A percentile compares a stretch with the other conserved stretches of the same genome.
These are phyloP conservation scores for Meliscaeva auricollis DNA, from an alignment of 2,888 invertebrate genomes.

Conservation along the genomic window DNA sequence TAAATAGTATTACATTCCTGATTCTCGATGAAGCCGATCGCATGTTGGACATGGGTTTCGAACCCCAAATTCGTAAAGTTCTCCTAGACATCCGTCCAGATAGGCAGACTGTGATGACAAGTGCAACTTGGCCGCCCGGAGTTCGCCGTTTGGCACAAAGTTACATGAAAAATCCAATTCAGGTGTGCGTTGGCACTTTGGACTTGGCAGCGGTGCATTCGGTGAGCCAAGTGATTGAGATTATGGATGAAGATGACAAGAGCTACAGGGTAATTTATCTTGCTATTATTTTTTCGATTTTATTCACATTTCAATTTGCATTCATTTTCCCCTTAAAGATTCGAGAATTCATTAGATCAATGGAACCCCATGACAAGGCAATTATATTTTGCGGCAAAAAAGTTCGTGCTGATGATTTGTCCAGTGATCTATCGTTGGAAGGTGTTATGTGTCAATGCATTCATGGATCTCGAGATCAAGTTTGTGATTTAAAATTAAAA, in stretches of 20 bases:
- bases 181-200: constrained; percentile 94
- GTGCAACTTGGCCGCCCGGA: constrained; percentile 97
- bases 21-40: constrained; percentile 97
- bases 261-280: constrained; percentile 84
- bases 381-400: constrained; percentile 97
- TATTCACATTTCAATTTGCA: neutral
- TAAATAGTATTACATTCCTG: constrained; percentile 93
- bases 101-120: constrained; percentile 98
- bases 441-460: constrained; percentile 91
- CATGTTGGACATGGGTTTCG: constrained; percentile 95
- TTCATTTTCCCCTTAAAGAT: constrained; percentile 83
- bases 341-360: constrained; percentile 88
- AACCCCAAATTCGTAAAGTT: constrained; percentile 94
- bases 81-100: constrained; percentile 93
- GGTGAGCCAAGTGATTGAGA: constrained; percentile 91
- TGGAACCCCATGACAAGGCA: constrained; percentile 91
- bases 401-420: constrained; percentile 91
- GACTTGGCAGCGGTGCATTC: constrained; percentile 96
- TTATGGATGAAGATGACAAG: constrained; percentile 90
- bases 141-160: constrained; percentile 93
- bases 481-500: constrained; percentile 45
- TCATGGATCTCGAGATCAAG: constrained; percentile 95
- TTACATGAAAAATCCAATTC: constrained; percentile 95
- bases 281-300: too few relatives aligned
- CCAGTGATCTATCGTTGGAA: constrained; percentile 90